Evolutionary conservation across 1,140 invertebrate species (phyloP).

Genomic region (Parapsyche elsis): DNA sequence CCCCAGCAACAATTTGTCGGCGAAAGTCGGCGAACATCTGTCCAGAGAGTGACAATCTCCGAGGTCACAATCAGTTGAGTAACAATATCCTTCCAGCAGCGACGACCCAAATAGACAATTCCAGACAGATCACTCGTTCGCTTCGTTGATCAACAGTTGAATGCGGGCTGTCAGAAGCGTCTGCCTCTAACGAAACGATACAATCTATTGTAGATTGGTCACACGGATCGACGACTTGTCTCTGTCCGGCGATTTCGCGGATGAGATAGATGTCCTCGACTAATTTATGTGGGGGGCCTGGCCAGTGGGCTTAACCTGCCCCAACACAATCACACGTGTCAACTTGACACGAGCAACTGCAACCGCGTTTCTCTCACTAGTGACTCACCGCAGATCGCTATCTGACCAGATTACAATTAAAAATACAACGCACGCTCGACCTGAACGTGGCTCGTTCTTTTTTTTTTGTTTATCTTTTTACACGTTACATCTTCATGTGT

Average conservation of each 20-base stretch:
- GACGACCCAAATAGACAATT: no score
- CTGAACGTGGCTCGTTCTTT: not conserved
- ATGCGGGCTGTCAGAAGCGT: no score
- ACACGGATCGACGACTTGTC: no score
- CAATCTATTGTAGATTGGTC: no score
- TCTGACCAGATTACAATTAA: slow-evolving; percentile 21
- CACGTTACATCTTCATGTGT: slow-evolving; percentile 2
- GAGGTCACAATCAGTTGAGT: no score
- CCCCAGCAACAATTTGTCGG: no score
- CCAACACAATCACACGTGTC: slow-evolving; percentile 18
- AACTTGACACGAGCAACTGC: not conserved
- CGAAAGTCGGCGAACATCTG: no score
- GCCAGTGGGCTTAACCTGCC: not conserved
- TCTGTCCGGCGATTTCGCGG: not conserved
- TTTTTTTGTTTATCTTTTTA: slow-evolving; percentile 16
- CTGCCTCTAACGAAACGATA: no score
- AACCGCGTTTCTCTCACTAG: not conserved
- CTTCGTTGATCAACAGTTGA: no score
- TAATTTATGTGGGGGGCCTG: slow-evolving; percentile 2
- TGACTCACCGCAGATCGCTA: slow-evolving; percentile 18
- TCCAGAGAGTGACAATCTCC: no score
- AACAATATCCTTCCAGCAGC: no score
- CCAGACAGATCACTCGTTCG: no score
- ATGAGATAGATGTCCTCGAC: not conserved
- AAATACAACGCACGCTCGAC: slow-evolving; percentile 8